Evolutionary conservation across 2,888 invertebrate genomes (phyloP), one percentile per base, ranked within the genome.

Genomic region (Dolichopus griseipennis): DNA sequence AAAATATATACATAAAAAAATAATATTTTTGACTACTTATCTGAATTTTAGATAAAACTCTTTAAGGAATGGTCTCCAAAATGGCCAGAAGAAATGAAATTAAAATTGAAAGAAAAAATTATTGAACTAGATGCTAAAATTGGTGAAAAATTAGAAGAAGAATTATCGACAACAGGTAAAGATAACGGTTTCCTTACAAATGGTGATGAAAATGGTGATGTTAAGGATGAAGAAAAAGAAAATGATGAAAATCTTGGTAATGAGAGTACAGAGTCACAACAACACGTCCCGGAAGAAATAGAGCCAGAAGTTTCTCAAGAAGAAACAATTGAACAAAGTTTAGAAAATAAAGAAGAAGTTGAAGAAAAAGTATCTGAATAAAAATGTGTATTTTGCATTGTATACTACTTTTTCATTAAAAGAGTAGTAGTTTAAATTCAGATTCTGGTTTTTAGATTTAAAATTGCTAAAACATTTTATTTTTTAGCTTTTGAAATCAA

Each of bases 41-140:
- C n/a, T 65, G 66, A 61, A 64, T 79, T 81, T 71, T 78, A 90
- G 90, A 86, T 90, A 65, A 93, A 93, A 81, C 80, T 93, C 64
- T 93, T 93, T 76, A 88, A 88, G 74, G 91, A 93, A 80, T 93
- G 93, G 93, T 89, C 88, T 75, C 85, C 87, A 20, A 87, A 88
- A 74, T 93, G 93, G 93, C 85, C 87, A 8, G 84, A 86, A 64
- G 89, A 89, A 71, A 89, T 91, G 71, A 89, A 88, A 76, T 87
- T 88, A 61, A 85, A 86, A 72, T 83, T 93, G 43, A 81, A 91
- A 61, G 85, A 86, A 68, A 87, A 88, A 71, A 85, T 92, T 34
- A 85, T 87, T 34, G 90, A 90, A 75, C 84, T 88, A 63, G 93
- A 93, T 78, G 77, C 88, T 1, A 86, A 85, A 68, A 91, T 92